These are phyloP conservation scores for Campoplex nolae DNA, from an alignment of 2,888 invertebrate species.

Conservation along the genomic window DNA sequence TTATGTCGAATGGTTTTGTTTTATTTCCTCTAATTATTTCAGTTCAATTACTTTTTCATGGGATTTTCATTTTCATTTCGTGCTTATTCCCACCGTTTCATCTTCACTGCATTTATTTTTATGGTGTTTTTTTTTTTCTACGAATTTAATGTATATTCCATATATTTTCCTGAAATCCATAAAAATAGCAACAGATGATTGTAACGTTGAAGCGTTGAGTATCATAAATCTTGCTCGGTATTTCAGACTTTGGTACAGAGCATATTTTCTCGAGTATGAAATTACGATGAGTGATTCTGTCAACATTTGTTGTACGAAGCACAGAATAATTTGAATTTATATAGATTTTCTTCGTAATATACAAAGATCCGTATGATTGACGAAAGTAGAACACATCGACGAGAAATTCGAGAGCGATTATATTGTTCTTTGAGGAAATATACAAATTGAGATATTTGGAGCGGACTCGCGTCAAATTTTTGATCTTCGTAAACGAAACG, in stretches of 20 bases:
- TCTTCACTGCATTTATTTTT: conserved; percentile 6
- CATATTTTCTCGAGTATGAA: conserved; percentile 17
- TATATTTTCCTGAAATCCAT: neutral
- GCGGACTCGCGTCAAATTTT: conserved; percentile 5
- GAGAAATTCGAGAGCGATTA: conserved; percentile 1
- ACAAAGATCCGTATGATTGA: conserved; percentile 9
- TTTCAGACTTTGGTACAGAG: neutral
- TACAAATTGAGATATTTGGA: conserved; percentile 47
- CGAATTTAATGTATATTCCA: neutral
- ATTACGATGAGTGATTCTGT: conserved; percentile 46
- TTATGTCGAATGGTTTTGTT: neutral
- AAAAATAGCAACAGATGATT: conserved; percentile 20
- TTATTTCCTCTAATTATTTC: neutral
- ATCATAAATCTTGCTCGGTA: conserved; percentile 23
- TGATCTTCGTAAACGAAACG: neutral
- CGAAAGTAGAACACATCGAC: conserved; percentile 29
- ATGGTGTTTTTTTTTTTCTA: neutral
- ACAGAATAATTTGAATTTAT: neutral
- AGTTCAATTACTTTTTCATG: neutral
- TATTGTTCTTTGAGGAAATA: conserved; percentile 42
- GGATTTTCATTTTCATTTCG: neutral
- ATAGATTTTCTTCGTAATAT: conserved; percentile 8
- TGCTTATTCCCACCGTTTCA: neutral
- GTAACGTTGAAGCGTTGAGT: neutral
- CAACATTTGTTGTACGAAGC: conserved; percentile 13